Percentiles rank a stretch among this genome's conserved stretches.
These are phyloP conservation scores for Medauroidea extradentata DNA, from an alignment of 1,140 invertebrate genomes.

Conservation along the genomic window DNA sequence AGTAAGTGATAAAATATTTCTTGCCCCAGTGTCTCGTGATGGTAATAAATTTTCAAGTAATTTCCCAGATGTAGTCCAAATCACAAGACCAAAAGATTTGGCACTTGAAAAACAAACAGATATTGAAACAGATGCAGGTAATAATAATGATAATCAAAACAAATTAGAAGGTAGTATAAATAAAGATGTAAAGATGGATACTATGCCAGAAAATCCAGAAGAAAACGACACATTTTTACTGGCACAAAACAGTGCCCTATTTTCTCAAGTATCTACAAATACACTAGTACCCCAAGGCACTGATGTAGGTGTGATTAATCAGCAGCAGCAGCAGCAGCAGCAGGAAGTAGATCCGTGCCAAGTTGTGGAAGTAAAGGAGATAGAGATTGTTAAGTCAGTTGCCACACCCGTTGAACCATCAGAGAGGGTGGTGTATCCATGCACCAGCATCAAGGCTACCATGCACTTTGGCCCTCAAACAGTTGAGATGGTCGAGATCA, in stretches of 20 bases:
- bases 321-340: slow-evolving; percentile 26
- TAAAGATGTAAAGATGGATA: too few relatives aligned
- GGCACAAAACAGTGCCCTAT: slow-evolving; percentile 62
- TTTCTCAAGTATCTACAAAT: slow-evolving; percentile 62
- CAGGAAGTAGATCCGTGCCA: slow-evolving; percentile 39
- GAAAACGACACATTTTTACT: slow-evolving; percentile 50
- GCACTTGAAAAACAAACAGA: too few relatives aligned
- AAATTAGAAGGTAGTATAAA: too few relatives aligned
- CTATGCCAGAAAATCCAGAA: slow-evolving; percentile 8
- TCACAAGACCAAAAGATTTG: too few relatives aligned
- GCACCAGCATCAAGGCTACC: slow-evolving; percentile 9
- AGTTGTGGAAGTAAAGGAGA: slow-evolving; percentile 54
- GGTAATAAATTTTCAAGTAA: neutral
- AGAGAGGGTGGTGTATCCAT: slow-evolving; percentile 45
- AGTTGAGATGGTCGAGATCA: slow-evolving; percentile 50
- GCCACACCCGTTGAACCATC: slow-evolving; percentile 45
- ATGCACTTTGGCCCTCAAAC: slow-evolving; percentile 32
- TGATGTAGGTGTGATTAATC: neutral
- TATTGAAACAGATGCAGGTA: neutral
- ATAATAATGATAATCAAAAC: neutral
- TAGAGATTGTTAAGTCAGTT: slow-evolving; percentile 50
- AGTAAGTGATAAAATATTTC: too few relatives aligned
- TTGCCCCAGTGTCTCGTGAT: too few relatives aligned
- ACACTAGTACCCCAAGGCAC: slow-evolving; percentile 29
- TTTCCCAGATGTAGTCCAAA: neutral